Evolutionary conservation across 2,113 vertebrate genomes (phyloP).

Genomic region (Tyrannus savana): DNA sequence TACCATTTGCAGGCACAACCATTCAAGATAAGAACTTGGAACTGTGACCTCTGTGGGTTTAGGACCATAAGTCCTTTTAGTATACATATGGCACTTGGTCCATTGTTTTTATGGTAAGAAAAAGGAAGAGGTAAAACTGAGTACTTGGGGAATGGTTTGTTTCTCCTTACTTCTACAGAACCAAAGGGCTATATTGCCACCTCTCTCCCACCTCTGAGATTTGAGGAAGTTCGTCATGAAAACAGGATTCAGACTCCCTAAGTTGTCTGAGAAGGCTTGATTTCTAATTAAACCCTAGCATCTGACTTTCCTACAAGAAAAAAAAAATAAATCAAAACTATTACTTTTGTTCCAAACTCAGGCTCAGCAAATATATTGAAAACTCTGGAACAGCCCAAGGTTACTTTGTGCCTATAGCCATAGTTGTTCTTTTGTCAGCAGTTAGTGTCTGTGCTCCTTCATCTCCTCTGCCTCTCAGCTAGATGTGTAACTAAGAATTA

Average conservation of each 20-base stretch:
- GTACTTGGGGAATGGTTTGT: background rate
- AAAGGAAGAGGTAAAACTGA: background rate
- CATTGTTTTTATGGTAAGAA: background rate
- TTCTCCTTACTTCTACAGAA: background rate
- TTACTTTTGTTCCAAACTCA: background rate
- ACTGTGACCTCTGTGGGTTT: background rate
- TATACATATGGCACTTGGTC: background rate
- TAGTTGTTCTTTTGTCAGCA: background rate
- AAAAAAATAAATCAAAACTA: background rate
- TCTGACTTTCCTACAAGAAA: background rate
- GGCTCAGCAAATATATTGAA: background rate
- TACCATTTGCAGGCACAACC: background rate
- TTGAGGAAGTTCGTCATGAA: background rate
- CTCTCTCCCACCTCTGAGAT: background rate
- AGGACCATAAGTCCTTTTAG: background rate
- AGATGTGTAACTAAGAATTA: background rate
- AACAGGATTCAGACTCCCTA: background rate
- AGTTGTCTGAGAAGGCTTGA: background rate
- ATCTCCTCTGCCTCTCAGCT: background rate
- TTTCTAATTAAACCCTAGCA: background rate
- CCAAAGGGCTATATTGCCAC: background rate
- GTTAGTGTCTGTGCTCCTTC: background rate
- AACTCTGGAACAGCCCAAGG: background rate
- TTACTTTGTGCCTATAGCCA: background rate
- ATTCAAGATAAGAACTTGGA: background rate